These are phyloP conservation scores for Mesitornis unicolor DNA, from an alignment of 2,113 vertebrate species.

Conservation along the genomic window DNA sequence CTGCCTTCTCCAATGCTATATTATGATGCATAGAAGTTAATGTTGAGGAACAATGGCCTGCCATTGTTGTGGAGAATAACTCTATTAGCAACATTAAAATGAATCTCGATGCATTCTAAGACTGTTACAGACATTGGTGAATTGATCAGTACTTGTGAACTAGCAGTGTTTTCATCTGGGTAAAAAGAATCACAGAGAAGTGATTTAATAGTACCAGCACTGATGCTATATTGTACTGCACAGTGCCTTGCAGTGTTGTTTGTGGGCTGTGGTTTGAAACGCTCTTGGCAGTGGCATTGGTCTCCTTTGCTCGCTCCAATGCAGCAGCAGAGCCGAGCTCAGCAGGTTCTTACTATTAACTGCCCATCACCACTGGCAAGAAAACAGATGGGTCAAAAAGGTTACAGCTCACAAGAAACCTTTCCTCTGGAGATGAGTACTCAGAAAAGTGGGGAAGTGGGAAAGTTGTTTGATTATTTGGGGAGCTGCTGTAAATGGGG, in stretches of 20 bases:
- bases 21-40: neutral
- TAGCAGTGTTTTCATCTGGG: neutral
- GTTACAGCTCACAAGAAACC: neutral
- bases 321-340: neutral
- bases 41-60: neutral
- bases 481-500: neutral
- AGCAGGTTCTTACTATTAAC: neutral
- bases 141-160: neutral
- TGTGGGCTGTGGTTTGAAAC: neutral
- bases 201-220: neutral
- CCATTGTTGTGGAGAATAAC: neutral
- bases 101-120: neutral
- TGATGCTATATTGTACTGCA: neutral
- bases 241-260: fast-evolving
- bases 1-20: neutral
- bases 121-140: neutral
- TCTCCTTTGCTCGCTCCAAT: neutral
- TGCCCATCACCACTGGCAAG: neutral
- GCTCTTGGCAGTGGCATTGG: neutral
- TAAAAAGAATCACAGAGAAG: neutral
- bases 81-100: neutral
- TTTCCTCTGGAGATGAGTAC: neutral
- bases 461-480: neutral
- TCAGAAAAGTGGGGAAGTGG: neutral
- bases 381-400: neutral